Percentiles rank a stretch among this genome's conserved stretches.
phyloP scores from a whole-genome alignment of 1,140 invertebrate genomes.

The Rhagoletis zephyria region DNA sequence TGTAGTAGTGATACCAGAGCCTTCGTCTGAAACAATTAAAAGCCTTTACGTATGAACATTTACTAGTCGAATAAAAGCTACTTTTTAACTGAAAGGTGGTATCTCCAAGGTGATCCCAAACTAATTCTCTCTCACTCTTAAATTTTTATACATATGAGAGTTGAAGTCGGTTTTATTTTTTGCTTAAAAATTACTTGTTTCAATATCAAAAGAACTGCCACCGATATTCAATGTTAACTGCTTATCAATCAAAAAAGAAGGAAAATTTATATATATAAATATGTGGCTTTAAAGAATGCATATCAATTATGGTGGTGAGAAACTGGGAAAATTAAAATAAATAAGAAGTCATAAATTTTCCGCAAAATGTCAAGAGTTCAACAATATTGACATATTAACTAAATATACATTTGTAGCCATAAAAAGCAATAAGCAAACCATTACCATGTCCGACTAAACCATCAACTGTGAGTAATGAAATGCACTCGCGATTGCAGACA shows the following conservation, averaged over 20 bases:
- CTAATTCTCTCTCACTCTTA: too few species aligned
- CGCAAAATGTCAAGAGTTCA: conserved; percentile 17
- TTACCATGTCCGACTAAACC: not conserved
- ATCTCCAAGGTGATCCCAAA: too few species aligned
- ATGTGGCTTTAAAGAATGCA: not conserved
- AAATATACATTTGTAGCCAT: not conserved
- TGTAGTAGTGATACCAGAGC: too few species aligned
- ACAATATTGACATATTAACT: conserved; percentile 40
- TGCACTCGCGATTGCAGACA: not conserved
- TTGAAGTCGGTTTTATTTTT: too few species aligned
- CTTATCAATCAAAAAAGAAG: too few species aligned
- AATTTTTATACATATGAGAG: too few species aligned
- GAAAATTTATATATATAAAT: not conserved
- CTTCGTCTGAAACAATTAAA: too few species aligned
- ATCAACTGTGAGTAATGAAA: not conserved
- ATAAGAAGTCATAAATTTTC: conserved; percentile 50
- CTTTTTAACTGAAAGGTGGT: not conserved
- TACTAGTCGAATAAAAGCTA: too few species aligned
- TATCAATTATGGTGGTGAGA: not conserved
- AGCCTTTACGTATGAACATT: too few species aligned
- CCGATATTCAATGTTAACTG: not conserved
- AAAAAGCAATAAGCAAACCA: not conserved
- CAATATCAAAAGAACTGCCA: not conserved
- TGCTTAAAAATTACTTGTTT: too few species aligned
- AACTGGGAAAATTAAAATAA: conserved; percentile 21